Base-by-base conservation (phyloP, 2,888 invertebrate genomes). In the Hyposoter dolosus region DNA sequence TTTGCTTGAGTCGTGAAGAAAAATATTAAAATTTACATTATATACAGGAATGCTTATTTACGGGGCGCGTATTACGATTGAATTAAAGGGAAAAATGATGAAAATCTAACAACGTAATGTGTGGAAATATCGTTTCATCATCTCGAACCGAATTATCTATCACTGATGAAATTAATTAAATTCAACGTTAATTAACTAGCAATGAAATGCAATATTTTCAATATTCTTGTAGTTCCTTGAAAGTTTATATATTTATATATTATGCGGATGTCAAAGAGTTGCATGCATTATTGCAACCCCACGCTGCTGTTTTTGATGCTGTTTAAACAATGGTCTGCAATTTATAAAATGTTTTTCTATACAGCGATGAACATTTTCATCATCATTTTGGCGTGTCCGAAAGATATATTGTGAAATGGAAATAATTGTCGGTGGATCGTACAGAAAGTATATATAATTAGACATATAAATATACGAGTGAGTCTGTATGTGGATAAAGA, bases 31-130 rank as follows among this genome's bases (percentile, higher is more conserved):
- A 45, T 72, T 68, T n/a, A 35, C 19, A 40, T 19, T 74, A 76
- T 78, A 12, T 85, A 82, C 85, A 71, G 65, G 82, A 68, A 78
- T 56, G 79, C 79, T 56, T 72, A 82, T 60, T 80, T 85, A 80
- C 79, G 76, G 82, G 82, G 63, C 12, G 76, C 72, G 40, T 80
- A 71, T 66, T 80, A 80, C 82, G 43, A 65, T 32, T 12, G 63
- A 83, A 45, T 68, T 69, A 74, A 35, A 28, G 40, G 17, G 12
- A 69, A 47, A 50, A 72, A 72, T 78, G 0, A 74, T 74, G 56
- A 71, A 53, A 75, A 56, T 68, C 75, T 78, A 81, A 77, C 28
- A 60, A 82, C 32, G 40, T 72, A 74, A 66, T 56, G 63, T 23
- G 53, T 23, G 17, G 50, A 60, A 17, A 77, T 1, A 19, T 77